These are phyloP conservation scores for Amblyraja radiata DNA, from an alignment of 2,797 vertebrate species.

Conservation along the genomic window DNA sequence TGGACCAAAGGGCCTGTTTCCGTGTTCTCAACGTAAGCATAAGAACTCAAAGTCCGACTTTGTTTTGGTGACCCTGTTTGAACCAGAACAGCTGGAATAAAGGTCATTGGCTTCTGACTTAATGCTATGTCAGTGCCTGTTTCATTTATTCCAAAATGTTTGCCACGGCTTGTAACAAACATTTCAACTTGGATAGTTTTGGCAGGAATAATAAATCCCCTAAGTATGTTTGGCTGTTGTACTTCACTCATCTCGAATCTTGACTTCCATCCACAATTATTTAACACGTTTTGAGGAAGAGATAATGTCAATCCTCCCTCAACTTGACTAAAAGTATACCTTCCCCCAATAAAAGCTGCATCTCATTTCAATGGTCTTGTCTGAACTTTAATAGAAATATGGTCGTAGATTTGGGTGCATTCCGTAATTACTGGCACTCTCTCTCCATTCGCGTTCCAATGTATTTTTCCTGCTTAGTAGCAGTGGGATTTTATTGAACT, in stretches of 20 bases:
- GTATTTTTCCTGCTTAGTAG: background rate
- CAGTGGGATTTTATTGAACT: background rate
- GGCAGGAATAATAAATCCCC: background rate
- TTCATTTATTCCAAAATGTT: constrained; percentile 9
- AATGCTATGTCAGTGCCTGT: background rate
- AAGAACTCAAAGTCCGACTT: background rate
- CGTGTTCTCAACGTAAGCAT: background rate
- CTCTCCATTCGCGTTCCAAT: background rate
- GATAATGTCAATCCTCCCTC: background rate
- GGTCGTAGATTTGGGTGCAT: background rate
- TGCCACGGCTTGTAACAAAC: background rate
- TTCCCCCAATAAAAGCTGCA: background rate
- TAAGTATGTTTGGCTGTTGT: background rate
- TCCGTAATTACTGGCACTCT: background rate
- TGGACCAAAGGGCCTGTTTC: no score
- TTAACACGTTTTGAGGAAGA: background rate
- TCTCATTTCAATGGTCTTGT: background rate
- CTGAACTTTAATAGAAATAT: background rate
- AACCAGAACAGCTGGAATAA: background rate
- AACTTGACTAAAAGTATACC: background rate
- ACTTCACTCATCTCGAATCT: background rate
- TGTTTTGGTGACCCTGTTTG: background rate
- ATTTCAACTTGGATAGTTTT: background rate
- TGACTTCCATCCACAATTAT: background rate
- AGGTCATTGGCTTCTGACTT: background rate